Percentiles rank a stretch among this genome's conserved stretches.
Conservation (phyloP, 2,113 vertebrate species). For the Hemichromis elongatus region DNA sequence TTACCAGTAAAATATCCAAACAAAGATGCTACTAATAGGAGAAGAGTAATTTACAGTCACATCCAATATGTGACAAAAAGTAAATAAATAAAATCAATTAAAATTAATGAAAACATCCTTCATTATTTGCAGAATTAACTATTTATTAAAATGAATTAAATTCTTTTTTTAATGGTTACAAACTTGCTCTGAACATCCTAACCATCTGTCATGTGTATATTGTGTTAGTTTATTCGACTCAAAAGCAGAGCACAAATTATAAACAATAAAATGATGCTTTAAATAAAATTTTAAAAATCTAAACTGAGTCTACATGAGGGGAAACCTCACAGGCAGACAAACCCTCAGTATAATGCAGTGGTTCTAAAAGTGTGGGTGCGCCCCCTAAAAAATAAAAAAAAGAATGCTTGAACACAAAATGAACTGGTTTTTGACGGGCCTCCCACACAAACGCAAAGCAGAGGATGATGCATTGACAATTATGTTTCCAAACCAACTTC, state of each 20-base stretch:
- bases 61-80: neutral
- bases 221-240: neutral
- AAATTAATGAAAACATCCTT: neutral
- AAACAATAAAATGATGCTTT: neutral
- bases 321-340: neutral
- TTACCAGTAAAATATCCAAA: too few species aligned
- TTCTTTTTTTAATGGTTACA: neutral
- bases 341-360: neutral
- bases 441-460: too few species aligned
- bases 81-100: neutral
- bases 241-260: neutral
- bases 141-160: neutral
- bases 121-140: neutral
- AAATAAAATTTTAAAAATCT: neutral
- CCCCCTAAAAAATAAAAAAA: too few species aligned
- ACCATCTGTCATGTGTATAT: neutral
- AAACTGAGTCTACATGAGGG: neutral
- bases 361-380: too few species aligned
- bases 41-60: neutral
- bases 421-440: too few species aligned
- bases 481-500: too few species aligned
- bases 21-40: neutral
- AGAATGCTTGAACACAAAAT: too few species aligned
- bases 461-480: too few species aligned
- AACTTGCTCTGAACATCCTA: neutral